These are phyloP conservation scores for Sus scrofa DNA, from an alignment of 2,113 vertebrate genomes.

Conservation along the genomic window T2T-Sscrofa CM000814.6:85075001-85075500, in stretches of 20 bases:
- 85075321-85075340: constrained; percentile 63
- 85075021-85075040: neutral
- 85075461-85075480: constrained; percentile 66
- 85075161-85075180: neutral
- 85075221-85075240: constrained; percentile 7
- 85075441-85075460: constrained; percentile 63
- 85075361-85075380: constrained; percentile 50
- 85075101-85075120: constrained; percentile 42
- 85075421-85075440: constrained; percentile 56
- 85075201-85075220: constrained; percentile 44
- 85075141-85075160: neutral
- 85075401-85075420: constrained; percentile 54
- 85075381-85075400: neutral
- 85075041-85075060: neutral
- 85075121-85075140: constrained; percentile 31
- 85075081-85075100: neutral
- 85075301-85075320: constrained; percentile 52
- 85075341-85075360: constrained; percentile 36
- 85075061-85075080: constrained; percentile 8
- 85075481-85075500: constrained; percentile 48
- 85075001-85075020: constrained; percentile 4
- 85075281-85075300: constrained; percentile 47
- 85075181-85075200: neutral
- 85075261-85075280: constrained; percentile 38
- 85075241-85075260: neutral